These are phyloP conservation scores for Melanargia galathea DNA, from an alignment of 2,888 invertebrate species.

Conservation along the genomic window DNA sequence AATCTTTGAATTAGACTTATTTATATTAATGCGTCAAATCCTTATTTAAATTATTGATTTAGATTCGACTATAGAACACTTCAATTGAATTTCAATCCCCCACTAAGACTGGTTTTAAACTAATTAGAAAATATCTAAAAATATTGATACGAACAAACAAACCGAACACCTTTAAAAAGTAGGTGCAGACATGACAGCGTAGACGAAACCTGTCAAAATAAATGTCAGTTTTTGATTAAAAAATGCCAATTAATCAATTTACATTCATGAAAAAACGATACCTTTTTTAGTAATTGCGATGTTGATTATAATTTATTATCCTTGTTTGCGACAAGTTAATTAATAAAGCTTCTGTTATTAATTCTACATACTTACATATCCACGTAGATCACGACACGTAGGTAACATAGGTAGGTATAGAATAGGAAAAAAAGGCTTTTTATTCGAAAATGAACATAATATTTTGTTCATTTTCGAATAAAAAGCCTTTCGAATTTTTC, in stretches of 20 bases:
- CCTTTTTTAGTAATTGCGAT: not conserved
- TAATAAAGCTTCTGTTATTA: slow-evolving; percentile 8
- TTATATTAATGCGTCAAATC: not conserved
- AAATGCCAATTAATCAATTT: slow-evolving; percentile 10
- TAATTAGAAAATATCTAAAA: not conserved
- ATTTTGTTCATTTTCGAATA: no score
- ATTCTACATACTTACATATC: not conserved
- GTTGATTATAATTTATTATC: slow-evolving; percentile 12
- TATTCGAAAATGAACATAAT: no score
- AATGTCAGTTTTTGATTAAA: slow-evolving; percentile 6
- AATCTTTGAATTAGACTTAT: slow-evolving; percentile 11
- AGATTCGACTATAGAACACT: not conserved
- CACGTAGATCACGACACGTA: not conserved
- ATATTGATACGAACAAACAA: not conserved
- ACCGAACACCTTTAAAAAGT: not conserved
- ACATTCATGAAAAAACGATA: slow-evolving; percentile 16
- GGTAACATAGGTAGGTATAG: not conserved
- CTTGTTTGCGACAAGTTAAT: slow-evolving; percentile 16
- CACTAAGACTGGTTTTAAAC: not conserved
- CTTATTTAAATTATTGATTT: not conserved
- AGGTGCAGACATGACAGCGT: slow-evolving; percentile 3
- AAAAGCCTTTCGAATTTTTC: no score
- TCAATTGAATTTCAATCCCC: not conserved
- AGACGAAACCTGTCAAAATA: slow-evolving; percentile 10
- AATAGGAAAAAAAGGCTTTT: no score